Evolutionary conservation across 2,888 invertebrate genomes (phyloP).

Genomic region (Alviniconcha strummeri): DNA sequence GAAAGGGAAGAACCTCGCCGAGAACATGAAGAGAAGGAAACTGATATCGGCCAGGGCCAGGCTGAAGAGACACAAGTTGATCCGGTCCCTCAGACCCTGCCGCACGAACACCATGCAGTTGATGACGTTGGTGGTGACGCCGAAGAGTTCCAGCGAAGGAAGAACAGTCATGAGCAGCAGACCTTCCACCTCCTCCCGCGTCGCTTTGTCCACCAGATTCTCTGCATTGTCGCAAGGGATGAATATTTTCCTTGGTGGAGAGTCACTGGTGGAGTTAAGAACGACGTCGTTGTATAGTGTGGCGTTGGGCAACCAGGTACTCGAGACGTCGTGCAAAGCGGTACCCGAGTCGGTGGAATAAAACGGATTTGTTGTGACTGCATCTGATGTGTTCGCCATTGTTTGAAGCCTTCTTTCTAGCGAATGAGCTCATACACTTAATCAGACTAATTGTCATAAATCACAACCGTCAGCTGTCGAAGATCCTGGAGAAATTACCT

Average conservation of each 20-base stretch:
- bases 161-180: neutral
- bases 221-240: slow-evolving; percentile 20
- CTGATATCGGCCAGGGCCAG: slow-evolving; percentile 8
- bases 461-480: too few relatives aligned
- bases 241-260: neutral
- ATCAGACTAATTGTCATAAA: too few relatives aligned
- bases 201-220: slow-evolving; percentile 5
- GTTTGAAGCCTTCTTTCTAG: too few relatives aligned
- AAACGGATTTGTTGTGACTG: too few relatives aligned
- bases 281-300: too few relatives aligned
- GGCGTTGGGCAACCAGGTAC: too few relatives aligned
- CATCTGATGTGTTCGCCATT: too few relatives aligned
- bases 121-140: slow-evolving; percentile 21
- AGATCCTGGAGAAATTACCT: too few relatives aligned
- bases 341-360: neutral
- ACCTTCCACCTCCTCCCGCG: neutral
- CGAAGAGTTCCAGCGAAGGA: slow-evolving; percentile 10
- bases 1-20: slow-evolving; percentile 13
- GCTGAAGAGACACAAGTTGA: slow-evolving; percentile 25
- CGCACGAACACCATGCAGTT: slow-evolving; percentile 6
- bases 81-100: slow-evolving; percentile 12
- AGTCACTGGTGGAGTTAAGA: too few relatives aligned
- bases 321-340: neutral
- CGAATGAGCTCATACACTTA: too few relatives aligned
- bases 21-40: slow-evolving; percentile 9